Evolutionary conservation across 2,888 invertebrate genomes (phyloP).

Genomic region (Magallana nippona): DNA sequence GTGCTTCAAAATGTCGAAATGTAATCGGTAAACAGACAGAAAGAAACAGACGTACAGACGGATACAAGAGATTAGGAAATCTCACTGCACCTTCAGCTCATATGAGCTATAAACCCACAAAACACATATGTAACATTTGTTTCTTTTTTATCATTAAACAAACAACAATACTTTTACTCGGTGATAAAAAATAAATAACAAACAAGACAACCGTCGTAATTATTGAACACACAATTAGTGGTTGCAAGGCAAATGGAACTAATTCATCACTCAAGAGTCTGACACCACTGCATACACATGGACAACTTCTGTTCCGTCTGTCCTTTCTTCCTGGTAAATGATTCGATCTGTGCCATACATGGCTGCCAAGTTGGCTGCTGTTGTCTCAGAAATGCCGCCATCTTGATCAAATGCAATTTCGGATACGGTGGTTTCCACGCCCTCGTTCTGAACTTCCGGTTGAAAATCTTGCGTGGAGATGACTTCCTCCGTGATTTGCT

Average conservation of each 20-base stretch:
- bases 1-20: too few species aligned
- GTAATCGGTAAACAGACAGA: too few species aligned
- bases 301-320: conserved; percentile 37
- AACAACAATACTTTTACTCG: too few species aligned
- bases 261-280: neutral
- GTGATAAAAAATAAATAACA: too few species aligned
- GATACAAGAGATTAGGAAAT: too few species aligned
- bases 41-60: too few species aligned
- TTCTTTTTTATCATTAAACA: too few species aligned
- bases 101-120: too few species aligned
- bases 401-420: conserved; percentile 42
- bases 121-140: too few species aligned
- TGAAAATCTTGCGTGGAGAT: conserved; percentile 35
- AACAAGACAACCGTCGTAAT: neutral
- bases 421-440: conserved; percentile 25
- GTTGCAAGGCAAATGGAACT: neutral
- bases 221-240: neutral
- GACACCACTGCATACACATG: conserved; percentile 41
- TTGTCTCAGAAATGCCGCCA: conserved; percentile 37
- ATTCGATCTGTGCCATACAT: conserved; percentile 41
- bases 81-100: too few species aligned
- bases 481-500: conserved; percentile 29
- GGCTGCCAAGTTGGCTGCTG: conserved; percentile 41
- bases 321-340: conserved; percentile 42
- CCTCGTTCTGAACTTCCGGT: neutral